phyloP scores from a whole-genome alignment of 2,113 vertebrate species.

The Caranx melampygus region DNA sequence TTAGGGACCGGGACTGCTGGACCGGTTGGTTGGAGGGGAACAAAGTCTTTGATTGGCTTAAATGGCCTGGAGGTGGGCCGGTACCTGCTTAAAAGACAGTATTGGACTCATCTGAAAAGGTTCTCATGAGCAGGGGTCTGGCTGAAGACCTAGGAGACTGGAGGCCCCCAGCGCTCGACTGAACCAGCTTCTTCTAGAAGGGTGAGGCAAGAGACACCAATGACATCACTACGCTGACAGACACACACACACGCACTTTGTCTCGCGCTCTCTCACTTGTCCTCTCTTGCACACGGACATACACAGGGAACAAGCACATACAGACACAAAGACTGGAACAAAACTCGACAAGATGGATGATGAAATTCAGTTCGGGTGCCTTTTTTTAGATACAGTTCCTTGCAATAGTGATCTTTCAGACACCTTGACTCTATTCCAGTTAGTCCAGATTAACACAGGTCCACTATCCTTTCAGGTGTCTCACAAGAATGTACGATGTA shows the following conservation, averaged over 20 bases:
- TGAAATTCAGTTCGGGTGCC: slow-evolving; percentile 23
- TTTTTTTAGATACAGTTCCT: slow-evolving; percentile 15
- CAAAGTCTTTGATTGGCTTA: slow-evolving; percentile 68
- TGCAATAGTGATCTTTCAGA: slow-evolving; percentile 7
- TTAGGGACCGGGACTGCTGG: slow-evolving; percentile 27
- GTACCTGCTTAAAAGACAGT: slow-evolving; percentile 97
- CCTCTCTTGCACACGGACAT: slow-evolving; percentile 35
- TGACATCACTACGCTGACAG: slow-evolving; percentile 72
- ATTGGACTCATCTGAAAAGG: slow-evolving; percentile 98
- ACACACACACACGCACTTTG: slow-evolving; percentile 30
- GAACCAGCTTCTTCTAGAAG: slow-evolving; percentile 91
- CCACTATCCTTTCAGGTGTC: slow-evolving; percentile 8
- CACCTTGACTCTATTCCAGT: neutral
- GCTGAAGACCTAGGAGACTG: slow-evolving; percentile 90
- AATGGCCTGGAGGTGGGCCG: slow-evolving; percentile 60
- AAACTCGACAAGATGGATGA: slow-evolving; percentile 45
- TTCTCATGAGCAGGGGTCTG: slow-evolving; percentile 98
- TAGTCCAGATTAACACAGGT: neutral
- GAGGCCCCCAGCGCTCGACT: slow-evolving; percentile 85
- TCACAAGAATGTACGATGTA: neutral
- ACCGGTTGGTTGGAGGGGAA: slow-evolving; percentile 22
- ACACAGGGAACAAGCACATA: slow-evolving; percentile 39
- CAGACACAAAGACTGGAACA: slow-evolving; percentile 43
- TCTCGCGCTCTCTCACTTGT: slow-evolving; percentile 20
- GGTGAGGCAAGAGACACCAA: slow-evolving; percentile 86